phyloP scores from a whole-genome alignment of 2,797 vertebrate species.

The Sphenopsis melanotis region DNA sequence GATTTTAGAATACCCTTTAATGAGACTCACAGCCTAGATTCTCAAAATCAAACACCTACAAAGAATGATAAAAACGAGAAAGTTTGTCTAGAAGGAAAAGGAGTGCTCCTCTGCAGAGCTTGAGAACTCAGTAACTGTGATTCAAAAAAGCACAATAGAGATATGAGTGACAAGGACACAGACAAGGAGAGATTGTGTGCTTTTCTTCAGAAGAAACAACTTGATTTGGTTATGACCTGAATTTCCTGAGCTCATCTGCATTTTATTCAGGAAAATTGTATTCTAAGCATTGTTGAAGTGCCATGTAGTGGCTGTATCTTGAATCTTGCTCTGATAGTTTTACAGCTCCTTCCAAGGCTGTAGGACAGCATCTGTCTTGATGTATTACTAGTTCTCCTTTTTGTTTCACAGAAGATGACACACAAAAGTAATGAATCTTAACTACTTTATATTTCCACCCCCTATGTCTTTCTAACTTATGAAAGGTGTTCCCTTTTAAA shows the following conservation, averaged over 20 bases:
- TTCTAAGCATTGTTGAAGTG: background rate
- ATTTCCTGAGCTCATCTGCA: slow-evolving; percentile 16
- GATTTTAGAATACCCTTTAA: background rate
- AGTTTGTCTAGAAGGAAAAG: background rate
- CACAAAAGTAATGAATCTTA: background rate
- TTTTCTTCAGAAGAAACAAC: background rate
- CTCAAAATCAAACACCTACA: background rate
- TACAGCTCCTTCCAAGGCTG: background rate
- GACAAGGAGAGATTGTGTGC: background rate
- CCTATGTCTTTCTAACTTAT: background rate
- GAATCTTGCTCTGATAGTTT: background rate
- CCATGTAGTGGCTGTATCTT: background rate
- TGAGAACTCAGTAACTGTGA: background rate
- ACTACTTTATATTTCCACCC: background rate
- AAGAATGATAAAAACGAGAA: background rate
- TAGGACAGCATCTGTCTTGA: background rate
- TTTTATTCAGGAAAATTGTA: background rate
- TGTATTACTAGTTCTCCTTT: background rate
- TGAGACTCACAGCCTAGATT: background rate
- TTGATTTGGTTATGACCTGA: slow-evolving; percentile 9
- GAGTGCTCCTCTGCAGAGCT: background rate
- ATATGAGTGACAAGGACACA: background rate
- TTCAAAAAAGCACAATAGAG: background rate
- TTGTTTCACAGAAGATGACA: background rate
- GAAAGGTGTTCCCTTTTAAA: background rate